Evolutionary conservation across 2,888 invertebrate genomes (phyloP).

Genomic region (Leptogaster cylindrica): DNA sequence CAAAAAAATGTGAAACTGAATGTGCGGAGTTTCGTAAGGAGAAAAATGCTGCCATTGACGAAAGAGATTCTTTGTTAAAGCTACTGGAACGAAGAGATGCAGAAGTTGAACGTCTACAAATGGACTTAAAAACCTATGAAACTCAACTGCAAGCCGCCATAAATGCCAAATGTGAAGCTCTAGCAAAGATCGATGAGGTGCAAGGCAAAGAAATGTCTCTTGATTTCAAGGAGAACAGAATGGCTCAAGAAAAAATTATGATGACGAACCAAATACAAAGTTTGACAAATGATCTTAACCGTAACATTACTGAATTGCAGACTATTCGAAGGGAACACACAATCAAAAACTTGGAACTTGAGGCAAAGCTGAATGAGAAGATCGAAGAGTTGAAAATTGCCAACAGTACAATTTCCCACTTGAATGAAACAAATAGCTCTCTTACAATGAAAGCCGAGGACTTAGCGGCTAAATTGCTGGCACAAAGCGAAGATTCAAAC

Average conservation of each 20-base stretch:
- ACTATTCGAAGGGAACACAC: slow-evolving; percentile 77
- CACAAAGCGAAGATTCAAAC: slow-evolving; percentile 72
- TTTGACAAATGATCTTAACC: slow-evolving; percentile 78
- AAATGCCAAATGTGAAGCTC: slow-evolving; percentile 82
- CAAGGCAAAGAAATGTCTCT: slow-evolving; percentile 79
- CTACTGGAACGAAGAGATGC: slow-evolving; percentile 74
- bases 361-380: slow-evolving; percentile 79
- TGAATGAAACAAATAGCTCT: slow-evolving; percentile 74
- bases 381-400: slow-evolving; percentile 79
- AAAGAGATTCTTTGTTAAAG: slow-evolving; percentile 75
- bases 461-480: slow-evolving; percentile 72
- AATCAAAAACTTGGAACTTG: slow-evolving; percentile 69
- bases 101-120: slow-evolving; percentile 75
- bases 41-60: slow-evolving; percentile 74
- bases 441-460: slow-evolving; percentile 73
- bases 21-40: slow-evolving; percentile 71
- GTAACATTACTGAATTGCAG: slow-evolving; percentile 79
- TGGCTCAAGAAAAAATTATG: slow-evolving; percentile 81
- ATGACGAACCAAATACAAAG: slow-evolving; percentile 79
- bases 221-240: slow-evolving; percentile 81
- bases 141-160: slow-evolving; percentile 78
- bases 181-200: slow-evolving; percentile 80
- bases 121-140: slow-evolving; percentile 73
- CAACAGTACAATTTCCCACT: slow-evolving; percentile 71
- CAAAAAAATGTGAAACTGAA: slow-evolving; percentile 71